Evolutionary conservation across 2,888 invertebrate genomes (phyloP), one percentile per base, ranked within the genome.

Genomic region (Chironomus tentans): DNA sequence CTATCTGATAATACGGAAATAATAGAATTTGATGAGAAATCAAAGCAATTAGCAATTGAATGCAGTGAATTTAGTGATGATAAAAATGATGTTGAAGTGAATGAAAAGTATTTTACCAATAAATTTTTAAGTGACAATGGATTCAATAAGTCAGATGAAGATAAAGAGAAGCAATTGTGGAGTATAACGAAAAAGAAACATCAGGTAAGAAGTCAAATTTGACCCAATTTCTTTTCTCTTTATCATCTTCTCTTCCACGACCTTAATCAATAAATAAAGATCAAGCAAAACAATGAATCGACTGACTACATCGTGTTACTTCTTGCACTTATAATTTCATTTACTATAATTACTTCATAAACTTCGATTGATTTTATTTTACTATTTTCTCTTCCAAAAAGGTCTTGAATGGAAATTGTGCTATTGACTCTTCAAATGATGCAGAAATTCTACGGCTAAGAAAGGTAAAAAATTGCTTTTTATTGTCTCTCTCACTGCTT

Each of bases 21-120:
- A 47, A 22, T 12, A 7, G 46, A 15, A 6, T 50, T 15, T 48
- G 70, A 56, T 10, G 13, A 12, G 74, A n/a, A n/a, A n/a, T 80
- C 82, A 62, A 84, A 84, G 79, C 85, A 85, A 13, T 79, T 85
- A 78, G 82, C 85, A 80, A 83, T 82, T 78, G 82, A 70, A 56
- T 38, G 38, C 10, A 38, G 38, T 38, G 7, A 74, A 74, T 21
- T 46, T 74, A 68, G n/a, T 74, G 12, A 22, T 21, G 15, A 48
- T 74, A 12, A 74, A 74, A 62, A 74, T 68, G 62, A 62, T 68
- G 5, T n/a, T 24, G 18, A 13, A 61, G 38, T 38, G 38, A 65
- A 65, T 24, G 65, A 65, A 24, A 65, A 56, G 56, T 15, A 56
- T 56, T 56, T 56, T 56, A 56, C 56, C n/a, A 56, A 21, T 65